These are phyloP conservation scores for Indicator maculatus DNA, from an alignment of 2,113 vertebrate species.

Conservation along the genomic window DNA sequence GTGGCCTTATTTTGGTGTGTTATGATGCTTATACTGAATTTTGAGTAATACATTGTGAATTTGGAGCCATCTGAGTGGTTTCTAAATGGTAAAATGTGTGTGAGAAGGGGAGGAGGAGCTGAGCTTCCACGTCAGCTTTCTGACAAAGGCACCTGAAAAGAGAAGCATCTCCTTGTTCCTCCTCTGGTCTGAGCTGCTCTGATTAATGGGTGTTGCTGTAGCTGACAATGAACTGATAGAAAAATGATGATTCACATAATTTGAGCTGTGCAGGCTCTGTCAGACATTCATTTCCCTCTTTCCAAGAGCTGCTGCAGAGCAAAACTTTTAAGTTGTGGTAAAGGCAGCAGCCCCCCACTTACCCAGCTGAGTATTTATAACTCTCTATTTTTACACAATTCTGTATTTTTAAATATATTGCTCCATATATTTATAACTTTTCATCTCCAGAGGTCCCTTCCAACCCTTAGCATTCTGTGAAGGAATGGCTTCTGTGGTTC, in stretches of 20 bases:
- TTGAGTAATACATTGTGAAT: background rate
- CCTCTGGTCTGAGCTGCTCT: background rate
- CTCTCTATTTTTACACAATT: background rate
- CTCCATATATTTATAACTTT: too few relatives aligned
- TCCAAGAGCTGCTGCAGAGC: background rate
- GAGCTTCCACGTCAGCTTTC: background rate
- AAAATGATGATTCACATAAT: slow-evolving; percentile 46
- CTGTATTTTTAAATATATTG: too few relatives aligned
- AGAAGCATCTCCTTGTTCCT: background rate
- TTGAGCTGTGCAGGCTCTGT: slow-evolving; percentile 1
- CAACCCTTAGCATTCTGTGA: too few relatives aligned
- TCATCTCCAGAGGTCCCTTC: too few relatives aligned
- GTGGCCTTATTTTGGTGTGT: too few relatives aligned
- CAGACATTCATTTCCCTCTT: slow-evolving; percentile 6
- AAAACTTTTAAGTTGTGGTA: background rate
- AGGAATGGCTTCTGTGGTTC: background rate
- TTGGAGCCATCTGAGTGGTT: background rate
- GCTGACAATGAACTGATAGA: slow-evolving; percentile 37
- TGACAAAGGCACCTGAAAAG: background rate
- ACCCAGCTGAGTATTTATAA: background rate
- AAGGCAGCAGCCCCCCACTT: background rate
- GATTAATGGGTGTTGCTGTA: slow-evolving; percentile 28
- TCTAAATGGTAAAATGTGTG: background rate
- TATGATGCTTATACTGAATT: too few relatives aligned
- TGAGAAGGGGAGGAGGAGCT: background rate